Evolutionary conservation across 1,140 invertebrate genomes (phyloP), one percentile per base, ranked within the genome.

Genomic region (Aphaenogaster floridana): DNA sequence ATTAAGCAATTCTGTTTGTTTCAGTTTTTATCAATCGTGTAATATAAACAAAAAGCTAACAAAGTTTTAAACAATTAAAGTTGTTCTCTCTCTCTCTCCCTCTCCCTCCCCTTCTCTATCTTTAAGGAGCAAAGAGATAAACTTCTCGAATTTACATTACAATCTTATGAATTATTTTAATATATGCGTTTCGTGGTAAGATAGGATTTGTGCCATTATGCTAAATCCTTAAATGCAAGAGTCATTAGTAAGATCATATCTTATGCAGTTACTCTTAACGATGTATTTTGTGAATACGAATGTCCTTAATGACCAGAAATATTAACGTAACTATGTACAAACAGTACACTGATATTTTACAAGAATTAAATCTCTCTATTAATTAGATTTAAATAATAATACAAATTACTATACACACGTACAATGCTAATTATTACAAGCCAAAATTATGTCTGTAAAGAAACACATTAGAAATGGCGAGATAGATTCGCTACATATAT

Each of bases 211-310:
- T 36, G 8, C 15, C 54, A 76, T 76, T 84, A 84, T 84, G 69
- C 69, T 84, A 84, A 84, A 76, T 84, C 42, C 80, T 74, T 84
- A 84, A 84, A 84, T 50, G 69, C 80, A 59, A 48, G 54, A 61
- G 69, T 84, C 80, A 76, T 84, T 84, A 84, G 80, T 42, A 52
- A 84, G 69, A 74, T 84, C 34, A 57, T 76, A 76, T 84, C 80
- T 83, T 74, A 74, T 63, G 34, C 45, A 76, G 69, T 63, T 84
- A 50, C 54, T 76, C 42, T 61, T 59, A 61, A 59, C 52, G 42
- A 61, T 61, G n/a, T 61, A 63, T 45, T 84, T 61, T 76, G 42
- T 50, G 54, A 72, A 81, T 81, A 34, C 21, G 15, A 84, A 21
- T 28, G 45, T 48, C n/a, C 69, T 84, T 76, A 84, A 84, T 61